Base-by-base conservation (phyloP, 2,888 invertebrate genomes). In the Eristalis pertinax region DNA sequence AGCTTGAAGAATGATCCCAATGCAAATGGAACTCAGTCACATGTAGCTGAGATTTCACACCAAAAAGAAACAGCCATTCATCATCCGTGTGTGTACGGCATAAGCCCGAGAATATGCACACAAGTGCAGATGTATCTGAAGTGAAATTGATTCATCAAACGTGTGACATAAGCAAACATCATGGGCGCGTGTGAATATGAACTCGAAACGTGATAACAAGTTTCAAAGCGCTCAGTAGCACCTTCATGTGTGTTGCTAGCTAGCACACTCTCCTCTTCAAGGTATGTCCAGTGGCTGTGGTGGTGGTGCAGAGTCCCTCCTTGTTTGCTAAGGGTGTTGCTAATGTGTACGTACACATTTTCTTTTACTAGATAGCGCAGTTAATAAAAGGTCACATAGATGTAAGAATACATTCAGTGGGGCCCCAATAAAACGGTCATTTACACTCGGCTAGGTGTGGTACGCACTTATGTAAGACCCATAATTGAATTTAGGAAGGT, bases 1-100 rank as follows among this genome's bases (percentile, higher is more conserved):
- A 19, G 24, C 62, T 63, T n/a, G 68, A 69, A 78, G 70, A 78
- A 29, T 78, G 78, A 70, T 70, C 78, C 78, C 19, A 70, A 77
- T 69, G 77, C 69, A 77, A 77, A 77, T 77, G 63, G 43, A 4
- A n/a, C 8, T 58, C 75, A 24, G n/a, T 60, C 19, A 50, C 50
- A 50, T 67, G 24, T 22, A 35, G 24, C 69, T 13, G 63, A 69
- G 77, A 77, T 69, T 77, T 69, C 50, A 63, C 68, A 77, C 69
- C 32, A 32, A 32, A 74, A 77, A 63, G 41, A 50, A 38, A 38
- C 11, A 38, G 32, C 32, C 38, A 38, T 38, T 38, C 50, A n/a
- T n/a, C 50, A 32, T 32, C 41, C 50, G 8, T 15, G 43, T 15
- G 43, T 50, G 19, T 50, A n/a, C 50, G 50, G 50, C 50, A n/a